Conservation (phyloP, 2,113 vertebrate species). For the Gorsachius goisagi region DNA sequence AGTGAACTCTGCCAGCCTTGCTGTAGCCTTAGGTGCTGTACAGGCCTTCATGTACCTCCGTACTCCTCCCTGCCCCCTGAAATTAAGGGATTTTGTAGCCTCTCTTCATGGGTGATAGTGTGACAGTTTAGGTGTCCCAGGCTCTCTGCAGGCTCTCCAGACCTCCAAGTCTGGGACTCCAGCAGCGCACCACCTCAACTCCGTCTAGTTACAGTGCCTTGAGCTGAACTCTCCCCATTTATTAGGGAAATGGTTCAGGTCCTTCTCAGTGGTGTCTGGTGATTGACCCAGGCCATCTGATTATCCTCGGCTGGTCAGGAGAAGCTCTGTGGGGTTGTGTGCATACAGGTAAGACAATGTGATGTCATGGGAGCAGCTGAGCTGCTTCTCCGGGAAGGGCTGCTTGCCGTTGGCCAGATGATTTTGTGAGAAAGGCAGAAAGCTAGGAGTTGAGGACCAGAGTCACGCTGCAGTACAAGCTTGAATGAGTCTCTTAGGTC, state of each 20-base stretch:
- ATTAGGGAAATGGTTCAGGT: not conserved
- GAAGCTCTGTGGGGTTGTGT: not conserved
- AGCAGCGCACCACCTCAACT: not conserved
- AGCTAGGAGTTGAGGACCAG: not conserved
- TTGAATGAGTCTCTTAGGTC: not conserved
- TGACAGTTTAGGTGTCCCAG: not conserved
- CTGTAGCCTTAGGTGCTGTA: not conserved
- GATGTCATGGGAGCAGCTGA: not conserved
- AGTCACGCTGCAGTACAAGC: not conserved
- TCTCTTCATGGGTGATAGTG: not conserved
- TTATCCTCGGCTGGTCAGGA: not conserved
- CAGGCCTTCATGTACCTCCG: fast-evolving
- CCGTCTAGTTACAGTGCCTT: not conserved
- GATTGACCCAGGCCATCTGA: not conserved
- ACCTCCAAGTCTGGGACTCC: not conserved
- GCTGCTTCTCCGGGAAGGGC: not conserved
- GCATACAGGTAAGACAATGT: fast-evolving
- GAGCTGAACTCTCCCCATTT: not conserved
- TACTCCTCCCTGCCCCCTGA: not conserved
- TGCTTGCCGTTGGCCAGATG: not conserved
- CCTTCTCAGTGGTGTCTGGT: not conserved
- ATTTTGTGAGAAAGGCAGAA: not conserved
- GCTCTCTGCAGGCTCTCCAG: not conserved
- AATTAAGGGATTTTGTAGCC: not conserved
- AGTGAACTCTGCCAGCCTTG: not conserved